Evolutionary conservation across 2,797 vertebrate genomes (phyloP), one percentile per base, ranked within the genome.

Genomic region (Columba guinea): DNA sequence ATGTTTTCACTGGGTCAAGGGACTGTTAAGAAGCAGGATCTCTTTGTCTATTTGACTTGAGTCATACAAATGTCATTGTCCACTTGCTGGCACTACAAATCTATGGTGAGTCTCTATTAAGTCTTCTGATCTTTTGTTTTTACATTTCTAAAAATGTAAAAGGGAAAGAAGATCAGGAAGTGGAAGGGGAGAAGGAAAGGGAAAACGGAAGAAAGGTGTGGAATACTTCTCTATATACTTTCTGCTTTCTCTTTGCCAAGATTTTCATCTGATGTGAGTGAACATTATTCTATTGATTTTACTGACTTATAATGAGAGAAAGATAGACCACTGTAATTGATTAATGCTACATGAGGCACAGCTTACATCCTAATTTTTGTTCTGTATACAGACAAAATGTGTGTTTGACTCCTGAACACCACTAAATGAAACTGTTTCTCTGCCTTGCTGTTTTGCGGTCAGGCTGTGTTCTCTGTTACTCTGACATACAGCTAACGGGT

Each of bases 221-320:
- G 27, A 80, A 77, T 34, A 51, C 9, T 64, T 94, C 32, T 6
- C 19, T 34, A 6, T 48, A 37, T 11, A 26, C 24, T 20, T 37
- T 76, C 24, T 90, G 37, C 48, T 70, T 90, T 86, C 41, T 84
- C 52, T 93, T 89, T 62, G 37, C 19, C 53, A 71, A 68, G 49
- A 58, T 39, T 55, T 87, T 87, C 2, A 49, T 71, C 19, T 87
- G 30, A 85, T 71, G n/a, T 28, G 46, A 87, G 35, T 69, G 77
- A 94, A 92, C 7, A 46, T 58, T n/a, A 77, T 83, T 92, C 32
- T 48, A 52, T 23, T 84, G 74, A 89, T 87, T 93, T 92, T 73
- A 55, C 44, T 85, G 82, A 80, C 53, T 94, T 89, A 23, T 69
- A 48, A 46, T 28, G 39, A 88, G 58, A 63, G 55, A 69, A 73